These are phyloP conservation scores for Balearica regulorum DNA, from an alignment of 2,797 vertebrate genomes.

Conservation along the genomic window DNA sequence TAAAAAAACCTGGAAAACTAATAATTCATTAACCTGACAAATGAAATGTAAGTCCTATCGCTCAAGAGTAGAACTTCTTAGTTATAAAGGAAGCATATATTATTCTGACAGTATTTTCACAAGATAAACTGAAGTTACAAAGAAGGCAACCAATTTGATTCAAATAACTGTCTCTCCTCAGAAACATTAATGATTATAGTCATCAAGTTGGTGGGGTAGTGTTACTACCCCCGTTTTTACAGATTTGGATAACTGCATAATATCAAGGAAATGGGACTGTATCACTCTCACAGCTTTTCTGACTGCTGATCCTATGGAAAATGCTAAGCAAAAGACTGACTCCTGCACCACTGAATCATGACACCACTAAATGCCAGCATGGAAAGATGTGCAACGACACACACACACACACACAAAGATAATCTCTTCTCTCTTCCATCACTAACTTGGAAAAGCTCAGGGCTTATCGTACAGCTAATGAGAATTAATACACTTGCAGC, in stretches of 20 bases:
- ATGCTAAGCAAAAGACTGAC: background rate
- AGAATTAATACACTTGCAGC: background rate
- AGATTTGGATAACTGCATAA: background rate
- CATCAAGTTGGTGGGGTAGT: slow-evolving; percentile 10
- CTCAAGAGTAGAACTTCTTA: slow-evolving; percentile 61
- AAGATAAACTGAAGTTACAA: slow-evolving; percentile 62
- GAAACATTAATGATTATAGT: slow-evolving; percentile 33
- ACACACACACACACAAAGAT: background rate
- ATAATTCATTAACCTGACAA: slow-evolving; percentile 67
- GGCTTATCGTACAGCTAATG: background rate
- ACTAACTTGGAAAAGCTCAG: background rate
- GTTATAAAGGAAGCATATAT: slow-evolving; percentile 61
- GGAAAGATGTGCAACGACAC: background rate
- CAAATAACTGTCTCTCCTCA: slow-evolving; percentile 55
- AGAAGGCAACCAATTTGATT: slow-evolving; percentile 56
- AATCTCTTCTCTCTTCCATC: background rate
- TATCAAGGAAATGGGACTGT: background rate
- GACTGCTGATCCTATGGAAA: background rate
- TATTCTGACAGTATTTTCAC: slow-evolving; percentile 69
- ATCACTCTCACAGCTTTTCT: background rate
- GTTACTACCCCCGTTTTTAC: background rate
- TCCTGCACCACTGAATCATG: background rate
- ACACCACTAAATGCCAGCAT: background rate
- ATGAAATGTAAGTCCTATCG: slow-evolving; percentile 58
- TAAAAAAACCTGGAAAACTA: slow-evolving; percentile 52